Evolutionary conservation across 1,140 invertebrate genomes (phyloP).

Genomic region (Aphelenchoides fujianensis): DNA sequence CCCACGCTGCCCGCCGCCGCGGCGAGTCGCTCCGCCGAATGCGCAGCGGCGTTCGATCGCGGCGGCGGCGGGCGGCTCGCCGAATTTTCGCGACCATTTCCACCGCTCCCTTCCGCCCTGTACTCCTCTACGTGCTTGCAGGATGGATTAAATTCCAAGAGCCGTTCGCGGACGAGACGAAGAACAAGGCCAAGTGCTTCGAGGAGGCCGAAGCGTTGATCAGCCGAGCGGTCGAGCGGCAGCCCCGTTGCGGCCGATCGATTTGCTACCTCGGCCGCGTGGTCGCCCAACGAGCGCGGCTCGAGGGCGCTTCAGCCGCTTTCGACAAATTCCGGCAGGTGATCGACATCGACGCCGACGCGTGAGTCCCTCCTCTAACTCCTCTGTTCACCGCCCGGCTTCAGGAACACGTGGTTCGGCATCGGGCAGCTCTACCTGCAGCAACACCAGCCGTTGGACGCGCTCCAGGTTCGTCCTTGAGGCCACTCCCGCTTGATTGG

Average conservation of each 20-base stretch:
- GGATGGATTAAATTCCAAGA: conserved; percentile 88
- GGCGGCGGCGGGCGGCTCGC: no score
- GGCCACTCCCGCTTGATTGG: not conserved
- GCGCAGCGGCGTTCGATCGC: no score
- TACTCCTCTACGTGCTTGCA: conserved; percentile 64
- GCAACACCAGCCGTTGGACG: conserved; percentile 99
- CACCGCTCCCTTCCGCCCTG: not conserved
- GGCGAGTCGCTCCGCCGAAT: no score
- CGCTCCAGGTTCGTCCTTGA: conserved; percentile 80
- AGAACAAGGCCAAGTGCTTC: conserved; percentile 66
- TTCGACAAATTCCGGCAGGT: conserved; percentile 62
- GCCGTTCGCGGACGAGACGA: conserved; percentile 76
- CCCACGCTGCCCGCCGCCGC: no score
- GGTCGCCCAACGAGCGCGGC: conserved; percentile 11
- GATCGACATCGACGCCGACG: conserved; percentile 27
- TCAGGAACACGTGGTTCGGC: conserved; percentile 99
- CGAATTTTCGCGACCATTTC: conserved; percentile 3
- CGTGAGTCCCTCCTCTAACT: no score
- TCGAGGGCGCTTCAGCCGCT: conserved; percentile 7
- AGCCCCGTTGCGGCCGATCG: conserved; percentile 84
- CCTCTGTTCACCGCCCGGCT: no score
- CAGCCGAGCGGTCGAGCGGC: conserved; percentile 82
- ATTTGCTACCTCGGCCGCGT: conserved; percentile 81
- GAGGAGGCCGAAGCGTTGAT: conserved; percentile 77
- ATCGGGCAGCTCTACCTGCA: conserved; percentile 98